Conservation (phyloP, 2,797 vertebrate genomes). For the Graptemys geographica region DNA sequence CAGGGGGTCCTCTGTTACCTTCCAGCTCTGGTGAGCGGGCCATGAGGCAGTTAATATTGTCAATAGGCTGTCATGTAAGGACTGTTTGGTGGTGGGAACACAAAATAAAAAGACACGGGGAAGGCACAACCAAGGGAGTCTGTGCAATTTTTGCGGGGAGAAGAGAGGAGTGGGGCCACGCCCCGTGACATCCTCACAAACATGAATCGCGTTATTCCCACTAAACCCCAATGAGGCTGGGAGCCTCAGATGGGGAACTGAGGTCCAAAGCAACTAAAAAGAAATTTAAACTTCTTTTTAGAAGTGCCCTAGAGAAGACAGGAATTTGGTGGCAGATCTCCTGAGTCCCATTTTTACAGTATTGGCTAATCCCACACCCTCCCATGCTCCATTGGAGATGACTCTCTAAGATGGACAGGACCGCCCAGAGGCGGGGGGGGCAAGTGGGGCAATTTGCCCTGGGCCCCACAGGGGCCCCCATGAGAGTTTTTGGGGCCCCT, state of each 20-base stretch:
- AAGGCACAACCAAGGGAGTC: background rate
- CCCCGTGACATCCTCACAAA: background rate
- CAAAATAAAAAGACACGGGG: background rate
- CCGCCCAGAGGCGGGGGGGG: too few relatives aligned
- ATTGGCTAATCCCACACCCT: background rate
- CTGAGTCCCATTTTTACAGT: background rate
- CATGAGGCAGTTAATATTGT: background rate
- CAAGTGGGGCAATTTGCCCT: too few relatives aligned
- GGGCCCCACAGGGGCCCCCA: too few relatives aligned
- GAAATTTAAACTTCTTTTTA: background rate
- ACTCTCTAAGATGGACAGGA: background rate
- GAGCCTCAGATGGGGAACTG: background rate
- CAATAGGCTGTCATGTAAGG: too few relatives aligned
- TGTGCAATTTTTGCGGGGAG: background rate
- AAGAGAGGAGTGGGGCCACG: background rate
- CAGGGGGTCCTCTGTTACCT: background rate
- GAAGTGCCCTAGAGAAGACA: background rate
- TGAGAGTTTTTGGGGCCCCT: too few relatives aligned
- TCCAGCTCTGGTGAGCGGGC: background rate
- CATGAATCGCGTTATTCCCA: background rate
- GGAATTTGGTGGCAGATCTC: background rate
- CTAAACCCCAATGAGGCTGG: background rate
- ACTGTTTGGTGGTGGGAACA: background rate
- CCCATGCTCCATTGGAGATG: background rate
- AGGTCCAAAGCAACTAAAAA: background rate